Percentiles rank a stretch among this genome's conserved stretches.
Conservation (phyloP, 2,888 invertebrate genomes). For the Bugula neritina region DNA sequence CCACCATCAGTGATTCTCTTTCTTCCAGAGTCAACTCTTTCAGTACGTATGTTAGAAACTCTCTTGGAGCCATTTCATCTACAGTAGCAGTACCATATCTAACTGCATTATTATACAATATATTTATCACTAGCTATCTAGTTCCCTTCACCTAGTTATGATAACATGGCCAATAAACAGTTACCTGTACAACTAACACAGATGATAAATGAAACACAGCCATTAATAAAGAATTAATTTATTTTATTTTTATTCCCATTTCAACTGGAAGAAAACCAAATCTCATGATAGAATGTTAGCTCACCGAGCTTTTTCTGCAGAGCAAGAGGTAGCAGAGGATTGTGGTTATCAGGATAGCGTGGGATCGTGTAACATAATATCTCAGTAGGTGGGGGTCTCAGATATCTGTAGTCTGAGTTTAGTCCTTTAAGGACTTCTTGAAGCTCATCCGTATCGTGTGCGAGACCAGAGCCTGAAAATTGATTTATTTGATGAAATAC, state of each 20-base stretch:
- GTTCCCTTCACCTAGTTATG: no score
- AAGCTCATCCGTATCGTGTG: neutral
- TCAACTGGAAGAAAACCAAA: no score
- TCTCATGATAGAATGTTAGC: neutral
- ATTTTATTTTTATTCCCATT: no score
- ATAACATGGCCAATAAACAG: no score
- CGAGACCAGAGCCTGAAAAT: no score
- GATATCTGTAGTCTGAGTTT: neutral
- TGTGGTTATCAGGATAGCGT: constrained; percentile 7
- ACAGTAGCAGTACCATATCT: no score
- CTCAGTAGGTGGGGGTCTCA: neutral
- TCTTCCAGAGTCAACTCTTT: neutral
- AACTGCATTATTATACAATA: no score
- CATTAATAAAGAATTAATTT: no score
- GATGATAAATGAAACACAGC: no score
- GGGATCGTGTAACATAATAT: neutral
- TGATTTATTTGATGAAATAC: no score
- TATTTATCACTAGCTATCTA: no score
- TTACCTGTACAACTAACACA: no score
- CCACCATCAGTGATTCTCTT: constrained; percentile 7
- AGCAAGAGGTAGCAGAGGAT: neutral
- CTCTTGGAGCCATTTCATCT: neutral
- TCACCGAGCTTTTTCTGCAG: constrained; percentile 11
- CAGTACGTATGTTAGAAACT: neutral
- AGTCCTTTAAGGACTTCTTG: neutral